Conservation (phyloP, 1,140 invertebrate genomes). For the Contarinia nasturtii region DNA sequence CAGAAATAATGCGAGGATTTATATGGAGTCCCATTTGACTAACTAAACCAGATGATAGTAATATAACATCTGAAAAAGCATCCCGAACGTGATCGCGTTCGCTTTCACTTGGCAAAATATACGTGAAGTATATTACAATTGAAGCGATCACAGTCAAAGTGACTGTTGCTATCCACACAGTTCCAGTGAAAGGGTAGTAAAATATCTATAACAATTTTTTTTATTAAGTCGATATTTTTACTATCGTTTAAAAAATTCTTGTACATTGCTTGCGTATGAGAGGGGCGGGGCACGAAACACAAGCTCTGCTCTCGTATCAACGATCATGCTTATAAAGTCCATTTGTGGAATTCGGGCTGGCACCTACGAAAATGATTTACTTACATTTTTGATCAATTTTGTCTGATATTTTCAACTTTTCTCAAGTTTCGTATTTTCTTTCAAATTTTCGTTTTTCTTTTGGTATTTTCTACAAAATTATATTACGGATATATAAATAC, state of each 20-base stretch:
- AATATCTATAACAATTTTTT: constrained; percentile 6
- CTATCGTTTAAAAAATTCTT: too few relatives aligned
- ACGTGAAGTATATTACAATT: constrained; percentile 3
- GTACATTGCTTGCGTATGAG: too few relatives aligned
- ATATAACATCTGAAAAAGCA: not conserved
- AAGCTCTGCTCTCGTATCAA: constrained; percentile 2
- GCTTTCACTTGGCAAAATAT: not conserved
- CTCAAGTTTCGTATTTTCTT: too few relatives aligned
- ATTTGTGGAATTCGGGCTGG: constrained; percentile 1
- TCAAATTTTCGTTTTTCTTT: too few relatives aligned
- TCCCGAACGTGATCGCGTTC: too few relatives aligned
- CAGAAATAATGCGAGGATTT: constrained; percentile 9
- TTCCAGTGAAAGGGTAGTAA: constrained; percentile 5
- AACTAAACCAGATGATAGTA: constrained; percentile 3
- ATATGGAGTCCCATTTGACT: constrained; percentile 3
- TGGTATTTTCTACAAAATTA: too few relatives aligned
- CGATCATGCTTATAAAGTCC: not conserved
- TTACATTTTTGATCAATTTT: too few relatives aligned
- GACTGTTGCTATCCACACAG: constrained; percentile 1
- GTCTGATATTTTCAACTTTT: too few relatives aligned
- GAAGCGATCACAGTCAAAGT: not conserved
- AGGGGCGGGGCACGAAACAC: constrained; percentile 4
- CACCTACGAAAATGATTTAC: too few relatives aligned
- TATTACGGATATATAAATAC: too few relatives aligned
- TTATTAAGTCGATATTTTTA: too few relatives aligned